phyloP scores from a whole-genome alignment of 2,888 invertebrate species.

The Poecilobothrus nobilitatus region DNA sequence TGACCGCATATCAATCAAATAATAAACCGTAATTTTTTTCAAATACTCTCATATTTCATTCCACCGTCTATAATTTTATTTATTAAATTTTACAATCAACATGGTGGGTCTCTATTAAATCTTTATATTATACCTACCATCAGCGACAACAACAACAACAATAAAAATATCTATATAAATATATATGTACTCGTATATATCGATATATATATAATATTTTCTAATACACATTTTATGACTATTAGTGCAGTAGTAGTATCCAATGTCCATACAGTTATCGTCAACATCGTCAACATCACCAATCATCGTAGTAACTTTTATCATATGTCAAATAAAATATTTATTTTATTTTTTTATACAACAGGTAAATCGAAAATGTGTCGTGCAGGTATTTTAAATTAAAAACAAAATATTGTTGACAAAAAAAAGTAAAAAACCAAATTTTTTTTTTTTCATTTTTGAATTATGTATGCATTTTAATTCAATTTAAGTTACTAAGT shows the following conservation, averaged over 20 bases:
- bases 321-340: background rate
- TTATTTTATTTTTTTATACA: background rate
- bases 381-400: constrained; percentile 4
- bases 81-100: background rate
- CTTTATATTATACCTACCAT: too few species aligned
- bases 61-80: background rate
- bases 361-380: background rate
- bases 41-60: background rate
- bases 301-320: too few species aligned
- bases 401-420: too few species aligned
- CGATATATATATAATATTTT: too few species aligned
- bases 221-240: too few species aligned
- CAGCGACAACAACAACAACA: background rate
- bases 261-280: background rate
- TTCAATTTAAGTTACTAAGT: background rate
- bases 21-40: background rate
- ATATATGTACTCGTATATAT: too few species aligned
- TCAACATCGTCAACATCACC: background rate
- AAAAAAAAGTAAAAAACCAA: too few species aligned
- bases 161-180: too few species aligned
- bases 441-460: background rate
- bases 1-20: background rate
- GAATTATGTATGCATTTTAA: background rate
- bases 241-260: background rate
- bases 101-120: background rate